Conservation (phyloP, 2,797 vertebrate species). For the Mus minutoides region DNA sequence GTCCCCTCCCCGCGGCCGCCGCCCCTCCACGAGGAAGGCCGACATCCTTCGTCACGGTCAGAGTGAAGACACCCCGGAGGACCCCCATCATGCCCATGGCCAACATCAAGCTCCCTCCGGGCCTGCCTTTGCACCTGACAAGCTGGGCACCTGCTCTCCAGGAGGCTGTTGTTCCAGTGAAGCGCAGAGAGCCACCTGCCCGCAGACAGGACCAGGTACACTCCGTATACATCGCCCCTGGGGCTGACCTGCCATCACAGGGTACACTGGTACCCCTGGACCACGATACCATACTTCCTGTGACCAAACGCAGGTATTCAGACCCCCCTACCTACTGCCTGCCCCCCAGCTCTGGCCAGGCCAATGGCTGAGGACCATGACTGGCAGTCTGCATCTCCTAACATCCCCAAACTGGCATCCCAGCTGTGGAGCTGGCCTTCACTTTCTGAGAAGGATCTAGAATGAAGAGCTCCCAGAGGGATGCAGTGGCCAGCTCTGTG, state of each 20-base stretch:
- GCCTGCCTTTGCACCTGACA: slow-evolving; percentile 84
- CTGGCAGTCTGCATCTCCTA: neutral
- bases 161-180: slow-evolving; percentile 74
- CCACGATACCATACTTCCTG: slow-evolving; percentile 64
- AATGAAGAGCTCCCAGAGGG: neutral
- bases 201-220: slow-evolving; percentile 93
- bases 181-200: slow-evolving; percentile 89
- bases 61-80: slow-evolving; percentile 89
- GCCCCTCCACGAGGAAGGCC: slow-evolving; percentile 78
- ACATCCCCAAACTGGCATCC: neutral
- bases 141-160: slow-evolving; percentile 49
- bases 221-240: slow-evolving; percentile 90
- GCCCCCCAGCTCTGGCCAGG: slow-evolving; percentile 86
- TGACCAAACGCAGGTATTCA: slow-evolving; percentile 91
- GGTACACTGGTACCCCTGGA: slow-evolving; percentile 82
- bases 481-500: neutral
- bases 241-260: slow-evolving; percentile 81
- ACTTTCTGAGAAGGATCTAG: slow-evolving; percentile 41
- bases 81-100: slow-evolving; percentile 91
- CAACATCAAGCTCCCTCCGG: slow-evolving; percentile 92
- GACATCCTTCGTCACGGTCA: slow-evolving; percentile 84
- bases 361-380: slow-evolving; percentile 74
- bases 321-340: slow-evolving; percentile 89
- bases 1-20: slow-evolving; percentile 73
- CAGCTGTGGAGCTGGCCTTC: neutral